phyloP scores from a whole-genome alignment of 2,113 vertebrate species.

The Cyprinodon brontotheroides region DNA sequence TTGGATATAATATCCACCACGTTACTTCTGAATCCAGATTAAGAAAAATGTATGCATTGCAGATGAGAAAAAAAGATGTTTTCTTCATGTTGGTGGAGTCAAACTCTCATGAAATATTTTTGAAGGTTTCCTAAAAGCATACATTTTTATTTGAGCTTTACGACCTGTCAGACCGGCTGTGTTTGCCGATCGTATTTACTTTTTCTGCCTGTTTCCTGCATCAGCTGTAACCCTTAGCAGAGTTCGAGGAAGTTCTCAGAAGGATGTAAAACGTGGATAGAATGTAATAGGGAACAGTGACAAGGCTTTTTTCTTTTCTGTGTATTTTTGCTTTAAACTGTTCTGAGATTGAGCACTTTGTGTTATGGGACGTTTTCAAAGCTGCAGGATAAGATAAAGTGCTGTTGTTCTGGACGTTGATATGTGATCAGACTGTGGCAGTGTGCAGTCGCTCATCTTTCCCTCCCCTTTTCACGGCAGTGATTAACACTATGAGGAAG shows the following conservation, averaged over 20 bases:
- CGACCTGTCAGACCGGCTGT: neutral
- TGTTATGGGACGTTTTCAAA: constrained; percentile 30
- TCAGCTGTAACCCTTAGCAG: constrained; percentile 5
- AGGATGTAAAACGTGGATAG: constrained; percentile 37
- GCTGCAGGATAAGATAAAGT: constrained; percentile 28
- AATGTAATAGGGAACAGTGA: constrained; percentile 30
- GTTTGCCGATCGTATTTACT: no score
- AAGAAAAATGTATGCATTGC: no score
- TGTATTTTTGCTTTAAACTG: constrained; percentile 15
- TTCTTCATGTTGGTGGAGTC: neutral
- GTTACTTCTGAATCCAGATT: no score
- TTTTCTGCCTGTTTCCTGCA: neutral
- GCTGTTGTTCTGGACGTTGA: constrained; percentile 16
- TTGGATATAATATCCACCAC: no score
- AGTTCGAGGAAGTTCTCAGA: constrained; percentile 24
- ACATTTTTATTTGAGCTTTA: neutral
- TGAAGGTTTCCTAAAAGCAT: neutral
- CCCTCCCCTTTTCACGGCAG: constrained; percentile 12
- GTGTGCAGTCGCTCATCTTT: constrained; percentile 6
- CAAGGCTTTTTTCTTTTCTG: neutral
- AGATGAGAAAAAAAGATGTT: no score
- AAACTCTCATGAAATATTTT: neutral
- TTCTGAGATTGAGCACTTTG: neutral
- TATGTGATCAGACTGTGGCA: constrained; percentile 26
- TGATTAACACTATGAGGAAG: constrained; percentile 63